Conservation (phyloP, 1,140 invertebrate genomes). For the Rhyacophila brunnea region DNA sequence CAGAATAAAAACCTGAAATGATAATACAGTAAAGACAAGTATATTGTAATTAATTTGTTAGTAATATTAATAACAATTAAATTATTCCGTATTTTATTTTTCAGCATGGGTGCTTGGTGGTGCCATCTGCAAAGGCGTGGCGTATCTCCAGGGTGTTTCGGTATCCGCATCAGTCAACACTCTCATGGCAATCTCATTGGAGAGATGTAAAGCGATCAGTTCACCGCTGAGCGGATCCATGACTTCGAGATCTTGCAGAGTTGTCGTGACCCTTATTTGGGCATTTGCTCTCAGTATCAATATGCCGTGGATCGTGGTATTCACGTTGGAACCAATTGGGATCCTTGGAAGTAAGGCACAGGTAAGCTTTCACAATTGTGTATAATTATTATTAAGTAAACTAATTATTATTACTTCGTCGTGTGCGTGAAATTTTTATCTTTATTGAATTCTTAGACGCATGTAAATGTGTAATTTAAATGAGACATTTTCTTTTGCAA, state of each 20-base stretch:
- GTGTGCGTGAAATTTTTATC: no score
- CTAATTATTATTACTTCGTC: no score
- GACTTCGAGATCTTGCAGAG: conserved; percentile 47
- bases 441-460: no score
- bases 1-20: no score
- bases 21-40: neutral
- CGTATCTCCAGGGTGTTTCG: conserved; percentile 64
- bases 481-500: no score
- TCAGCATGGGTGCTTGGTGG: conserved; percentile 62
- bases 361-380: no score
- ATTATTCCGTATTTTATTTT: neutral
- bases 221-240: conserved; percentile 57
- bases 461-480: no score
- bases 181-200: conserved; percentile 62
- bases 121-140: conserved; percentile 60
- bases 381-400: no score
- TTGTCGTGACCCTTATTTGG: conserved; percentile 58
- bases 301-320: conserved; percentile 61
- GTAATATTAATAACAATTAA: neutral
- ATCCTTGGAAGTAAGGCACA: conserved; percentile 39
- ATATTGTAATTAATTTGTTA: no score
- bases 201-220: conserved; percentile 61
- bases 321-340: conserved; percentile 42
- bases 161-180: conserved; percentile 66
- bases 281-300: conserved; percentile 54